These are phyloP conservation scores for Tor tambroides DNA, from an alignment of 2,113 vertebrate species.

Conservation along the genomic window DNA sequence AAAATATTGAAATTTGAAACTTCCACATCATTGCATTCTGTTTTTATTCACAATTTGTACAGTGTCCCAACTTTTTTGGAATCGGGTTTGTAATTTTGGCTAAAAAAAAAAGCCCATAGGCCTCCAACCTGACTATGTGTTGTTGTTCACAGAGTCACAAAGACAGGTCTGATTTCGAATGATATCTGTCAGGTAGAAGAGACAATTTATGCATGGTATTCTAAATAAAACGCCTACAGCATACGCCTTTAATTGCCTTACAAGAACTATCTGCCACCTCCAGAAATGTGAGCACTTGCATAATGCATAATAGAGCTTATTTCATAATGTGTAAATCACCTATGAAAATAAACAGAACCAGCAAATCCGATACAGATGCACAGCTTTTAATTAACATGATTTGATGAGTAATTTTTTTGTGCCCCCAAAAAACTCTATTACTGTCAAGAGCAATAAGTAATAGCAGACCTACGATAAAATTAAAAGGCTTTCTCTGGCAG, in stretches of 20 bases:
- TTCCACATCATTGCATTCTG: no score
- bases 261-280: constrained; percentile 25
- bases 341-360: constrained; percentile 20
- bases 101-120: not conserved
- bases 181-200: not conserved
- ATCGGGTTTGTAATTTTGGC: no score
- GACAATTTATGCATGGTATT: not conserved
- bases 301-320: constrained; percentile 4
- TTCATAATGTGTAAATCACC: constrained; percentile 12
- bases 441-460: not conserved
- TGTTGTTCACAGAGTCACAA: not conserved
- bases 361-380: not conserved
- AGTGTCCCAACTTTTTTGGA: no score
- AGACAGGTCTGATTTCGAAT: not conserved
- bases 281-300: constrained; percentile 27
- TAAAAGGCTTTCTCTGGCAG: not conserved
- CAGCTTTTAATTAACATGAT: constrained; percentile 7
- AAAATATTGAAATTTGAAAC: no score
- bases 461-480: not conserved
- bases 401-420: constrained; percentile 1
- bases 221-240: constrained; percentile 13
- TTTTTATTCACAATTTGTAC: no score
- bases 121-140: not conserved
- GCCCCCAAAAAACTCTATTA: not conserved
- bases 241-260: constrained; percentile 15